A percentile compares a stretch with the other conserved stretches of the same genome.
phyloP scores from a whole-genome alignment of 2,888 invertebrate species.

The Lasioglossum villosulum region DNA sequence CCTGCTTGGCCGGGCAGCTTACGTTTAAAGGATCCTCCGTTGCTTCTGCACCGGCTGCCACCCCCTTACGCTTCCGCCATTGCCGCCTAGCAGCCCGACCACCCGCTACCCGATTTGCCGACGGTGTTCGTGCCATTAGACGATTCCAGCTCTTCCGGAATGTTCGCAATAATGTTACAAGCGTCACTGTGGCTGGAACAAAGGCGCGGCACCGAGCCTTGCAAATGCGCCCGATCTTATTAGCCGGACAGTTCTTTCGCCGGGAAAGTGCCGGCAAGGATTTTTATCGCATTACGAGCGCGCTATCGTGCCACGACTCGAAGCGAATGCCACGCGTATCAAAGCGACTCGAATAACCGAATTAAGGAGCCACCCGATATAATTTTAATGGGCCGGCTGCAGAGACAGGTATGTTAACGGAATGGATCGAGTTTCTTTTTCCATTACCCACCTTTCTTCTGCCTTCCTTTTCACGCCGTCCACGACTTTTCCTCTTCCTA shows the following conservation, averaged over 20 bases:
- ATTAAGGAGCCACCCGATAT: slow-evolving; percentile 65
- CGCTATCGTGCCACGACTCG: slow-evolving; percentile 25
- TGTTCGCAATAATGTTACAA: slow-evolving; percentile 63
- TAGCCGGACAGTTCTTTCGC: slow-evolving; percentile 57
- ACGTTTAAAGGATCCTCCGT: slow-evolving; percentile 47
- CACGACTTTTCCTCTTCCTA: neutral
- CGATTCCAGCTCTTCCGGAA: slow-evolving; percentile 63
- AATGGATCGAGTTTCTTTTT: slow-evolving; percentile 56
- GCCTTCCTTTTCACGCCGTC: neutral
- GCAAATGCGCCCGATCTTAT: slow-evolving; percentile 72
- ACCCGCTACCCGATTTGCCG: neutral
- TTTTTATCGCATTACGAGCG: slow-evolving; percentile 66
- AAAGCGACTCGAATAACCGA: slow-evolving; percentile 71
- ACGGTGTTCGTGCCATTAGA: slow-evolving; percentile 57
- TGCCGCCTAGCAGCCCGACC: neutral
- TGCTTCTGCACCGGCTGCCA: slow-evolving; percentile 1
- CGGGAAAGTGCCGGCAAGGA: slow-evolving; percentile 45
- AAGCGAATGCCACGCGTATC: slow-evolving; percentile 54
- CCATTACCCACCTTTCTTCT: slow-evolving; percentile 44
- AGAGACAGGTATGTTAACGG: slow-evolving; percentile 38
- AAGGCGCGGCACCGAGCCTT: slow-evolving; percentile 49
- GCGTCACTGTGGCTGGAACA: slow-evolving; percentile 60
- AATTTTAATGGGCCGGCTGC: slow-evolving; percentile 52
- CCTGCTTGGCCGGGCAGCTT: slow-evolving; percentile 42
- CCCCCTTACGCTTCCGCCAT: neutral